phyloP scores from a whole-genome alignment of 1,140 invertebrate species.

The Drosophila kanapiae region DNA sequence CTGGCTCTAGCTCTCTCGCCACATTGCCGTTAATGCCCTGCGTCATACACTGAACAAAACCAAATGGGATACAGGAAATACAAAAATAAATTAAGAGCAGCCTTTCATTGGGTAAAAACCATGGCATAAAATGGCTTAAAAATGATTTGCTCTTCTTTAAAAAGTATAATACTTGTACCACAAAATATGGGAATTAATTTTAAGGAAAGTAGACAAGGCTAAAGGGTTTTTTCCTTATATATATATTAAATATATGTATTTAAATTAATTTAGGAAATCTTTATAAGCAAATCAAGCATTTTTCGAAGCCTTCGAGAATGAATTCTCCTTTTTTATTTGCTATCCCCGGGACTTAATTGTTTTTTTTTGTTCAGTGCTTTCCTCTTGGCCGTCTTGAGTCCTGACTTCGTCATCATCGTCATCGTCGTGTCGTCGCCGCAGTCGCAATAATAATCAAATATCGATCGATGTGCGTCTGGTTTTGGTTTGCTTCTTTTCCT shows the following conservation, averaged over 20 bases:
- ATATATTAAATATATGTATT: too few relatives aligned
- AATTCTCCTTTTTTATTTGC: too few relatives aligned
- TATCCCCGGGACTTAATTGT: neutral
- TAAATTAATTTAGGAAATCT: too few relatives aligned
- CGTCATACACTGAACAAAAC: slow-evolving; percentile 15
- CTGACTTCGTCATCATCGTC: slow-evolving; percentile 43
- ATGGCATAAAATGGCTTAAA: too few relatives aligned
- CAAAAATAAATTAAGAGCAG: neutral
- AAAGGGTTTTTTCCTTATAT: too few relatives aligned
- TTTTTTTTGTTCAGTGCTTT: slow-evolving; percentile 2
- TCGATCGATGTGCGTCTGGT: slow-evolving; percentile 84
- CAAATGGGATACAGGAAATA: too few relatives aligned
- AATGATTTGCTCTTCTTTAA: too few relatives aligned
- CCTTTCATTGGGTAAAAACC: neutral
- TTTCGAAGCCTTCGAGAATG: neutral
- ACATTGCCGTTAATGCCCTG: slow-evolving; percentile 59
- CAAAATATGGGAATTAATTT: too few relatives aligned
- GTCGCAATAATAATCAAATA: slow-evolving; percentile 83
- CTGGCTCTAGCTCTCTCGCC: slow-evolving; percentile 8
- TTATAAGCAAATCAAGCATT: too few relatives aligned
- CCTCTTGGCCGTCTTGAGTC: slow-evolving; percentile 61
- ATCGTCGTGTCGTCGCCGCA: slow-evolving; percentile 42
- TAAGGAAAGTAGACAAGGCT: too few relatives aligned
- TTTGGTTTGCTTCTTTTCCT: slow-evolving; percentile 50
- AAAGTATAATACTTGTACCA: too few relatives aligned